Base-by-base conservation (phyloP, 2,113 vertebrate genomes). In the Tachysurus fulvidraco region DNA sequence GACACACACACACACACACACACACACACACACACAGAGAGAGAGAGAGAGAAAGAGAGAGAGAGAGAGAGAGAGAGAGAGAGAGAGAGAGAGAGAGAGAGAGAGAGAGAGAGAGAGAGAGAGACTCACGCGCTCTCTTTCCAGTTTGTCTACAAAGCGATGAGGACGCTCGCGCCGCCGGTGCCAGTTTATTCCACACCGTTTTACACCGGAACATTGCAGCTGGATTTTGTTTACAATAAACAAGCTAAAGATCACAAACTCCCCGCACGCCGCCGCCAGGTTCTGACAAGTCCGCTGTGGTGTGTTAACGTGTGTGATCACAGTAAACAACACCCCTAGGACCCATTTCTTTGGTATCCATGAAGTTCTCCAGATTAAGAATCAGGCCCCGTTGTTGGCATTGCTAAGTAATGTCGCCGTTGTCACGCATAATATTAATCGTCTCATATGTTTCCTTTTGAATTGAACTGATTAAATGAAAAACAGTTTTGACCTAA, bases 121-220 rank as follows among this genome's bases (percentile, higher is more conserved):
- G n/a, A n/a, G n/a, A n/a, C 93, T 91, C 83, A 92, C 95, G 94
- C 91, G 94, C 79, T 91, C 91, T 91, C 41, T 91, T 94, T 88
- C 89, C 91, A 76, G 90, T 92, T 64, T 93, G 93, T 80, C 94
- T 93, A 89, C 93, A 94, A 82, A 92, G 36, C n/a, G 91, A 93
- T 0, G 95, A 94, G 0, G 94, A 94, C 69, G 89, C 88, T 91
- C 94, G 89, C 7, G 91, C 88, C 3, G 95, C 86, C 69, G 93
- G 95, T 3, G 93, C 92, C 65, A 95, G 90, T 88, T 93, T 95
- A 50, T 86, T 91, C 94, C 94, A 95, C 19, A 88, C 87, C 5
- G 88, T 65, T 67, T 89, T 91, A 89, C 94, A 95, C 92, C 87
- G 93, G 89, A 96, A 92, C 95, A 96, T 96, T 4, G 88, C 93